Evolutionary conservation across 1,140 invertebrate genomes (phyloP).

Genomic region (Drosophila sp.): DNA sequence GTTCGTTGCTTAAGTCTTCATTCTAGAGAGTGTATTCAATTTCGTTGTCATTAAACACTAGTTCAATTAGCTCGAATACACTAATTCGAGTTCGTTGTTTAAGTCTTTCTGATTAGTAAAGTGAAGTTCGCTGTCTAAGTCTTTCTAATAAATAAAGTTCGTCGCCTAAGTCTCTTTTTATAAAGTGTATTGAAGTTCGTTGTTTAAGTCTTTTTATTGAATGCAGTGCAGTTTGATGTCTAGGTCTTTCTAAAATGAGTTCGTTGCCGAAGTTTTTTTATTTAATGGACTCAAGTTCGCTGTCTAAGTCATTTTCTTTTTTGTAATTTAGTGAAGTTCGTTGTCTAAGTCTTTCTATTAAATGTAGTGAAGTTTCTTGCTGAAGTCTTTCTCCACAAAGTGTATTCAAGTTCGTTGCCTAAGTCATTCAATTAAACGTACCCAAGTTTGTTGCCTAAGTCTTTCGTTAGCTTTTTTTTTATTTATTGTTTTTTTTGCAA

Average conservation of each 20-base stretch:
- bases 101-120: neutral
- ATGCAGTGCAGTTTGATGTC: slow-evolving; percentile 12
- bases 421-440: neutral
- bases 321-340: slow-evolving; percentile 5
- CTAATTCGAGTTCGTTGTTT: slow-evolving; percentile 21
- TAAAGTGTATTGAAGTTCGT: neutral
- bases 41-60: too few relatives aligned
- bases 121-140: neutral
- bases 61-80: too few relatives aligned
- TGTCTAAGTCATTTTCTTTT: slow-evolving; percentile 1
- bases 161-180: slow-evolving; percentile 3
- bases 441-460: slow-evolving; percentile 6
- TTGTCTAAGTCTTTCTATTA: slow-evolving; percentile 5
- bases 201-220: slow-evolving; percentile 6
- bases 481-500: neutral
- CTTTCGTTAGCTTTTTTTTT: slow-evolving; percentile 1
- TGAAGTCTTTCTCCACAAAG: slow-evolving; percentile 13
- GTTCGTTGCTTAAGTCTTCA: slow-evolving; percentile 21
- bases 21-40: neutral
- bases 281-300: neutral
- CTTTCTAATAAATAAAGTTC: neutral
- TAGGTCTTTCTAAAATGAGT: neutral
- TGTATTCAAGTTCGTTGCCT: slow-evolving; percentile 6
- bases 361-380: slow-evolving; percentile 19
- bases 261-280: neutral